A percentile compares a stretch with the other conserved stretches of the same genome.
These are phyloP conservation scores for Pampus argenteus DNA, from an alignment of 2,797 vertebrate species.

Conservation along the genomic window DNA sequence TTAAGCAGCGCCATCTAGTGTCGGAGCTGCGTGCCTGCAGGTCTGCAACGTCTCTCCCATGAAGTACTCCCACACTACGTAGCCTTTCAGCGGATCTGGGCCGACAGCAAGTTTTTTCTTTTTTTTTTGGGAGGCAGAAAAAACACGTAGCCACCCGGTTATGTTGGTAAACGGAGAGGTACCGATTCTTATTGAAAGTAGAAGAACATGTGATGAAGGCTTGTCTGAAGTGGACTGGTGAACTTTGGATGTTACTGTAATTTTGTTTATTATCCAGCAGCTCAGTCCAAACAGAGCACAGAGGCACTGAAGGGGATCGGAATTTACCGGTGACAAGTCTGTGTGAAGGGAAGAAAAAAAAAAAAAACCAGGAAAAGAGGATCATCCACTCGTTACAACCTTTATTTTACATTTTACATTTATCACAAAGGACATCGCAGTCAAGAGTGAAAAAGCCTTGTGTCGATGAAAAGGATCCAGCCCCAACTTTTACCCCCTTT, in stretches of 20 bases:
- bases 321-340: slow-evolving; percentile 79
- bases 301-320: slow-evolving; percentile 68
- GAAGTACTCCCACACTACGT: slow-evolving; percentile 76
- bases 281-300: slow-evolving; percentile 44
- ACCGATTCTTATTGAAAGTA: background rate
- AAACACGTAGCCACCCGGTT: slow-evolving; percentile 53
- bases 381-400: slow-evolving; percentile 29
- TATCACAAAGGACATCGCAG: background rate
- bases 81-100: slow-evolving; percentile 62
- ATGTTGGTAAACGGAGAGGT: slow-evolving; percentile 36
- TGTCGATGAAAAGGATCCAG: slow-evolving; percentile 24
- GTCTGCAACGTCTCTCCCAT: slow-evolving; percentile 30
- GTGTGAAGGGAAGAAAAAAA: slow-evolving; percentile 13
- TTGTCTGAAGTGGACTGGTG: background rate
- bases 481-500: background rate
- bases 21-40: background rate
- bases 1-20: slow-evolving; percentile 67
- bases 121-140: slow-evolving; percentile 32
- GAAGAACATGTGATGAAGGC: slow-evolving; percentile 8
- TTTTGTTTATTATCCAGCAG: slow-evolving; percentile 22
- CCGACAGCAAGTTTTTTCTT: slow-evolving; percentile 66
- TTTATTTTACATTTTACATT: slow-evolving; percentile 12
- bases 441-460: background rate
- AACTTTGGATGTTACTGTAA: slow-evolving; percentile 58
- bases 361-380: slow-evolving; percentile 27